Evolutionary conservation across 2,113 vertebrate species (phyloP).

Genomic region (Crotalus horridus): DNA sequence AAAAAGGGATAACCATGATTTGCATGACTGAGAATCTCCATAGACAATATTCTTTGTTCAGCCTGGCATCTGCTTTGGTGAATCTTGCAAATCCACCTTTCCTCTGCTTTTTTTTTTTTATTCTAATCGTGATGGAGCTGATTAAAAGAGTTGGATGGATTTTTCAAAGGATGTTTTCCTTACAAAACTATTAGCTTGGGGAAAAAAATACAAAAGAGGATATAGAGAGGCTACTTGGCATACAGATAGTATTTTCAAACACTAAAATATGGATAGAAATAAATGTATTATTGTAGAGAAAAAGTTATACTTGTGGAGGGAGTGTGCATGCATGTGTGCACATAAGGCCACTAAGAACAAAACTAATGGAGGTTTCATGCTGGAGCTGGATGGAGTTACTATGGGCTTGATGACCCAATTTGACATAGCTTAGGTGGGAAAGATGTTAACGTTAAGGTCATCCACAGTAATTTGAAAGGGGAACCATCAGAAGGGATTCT

Average conservation of each 20-base stretch:
- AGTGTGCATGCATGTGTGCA: background rate
- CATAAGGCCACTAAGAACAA: background rate
- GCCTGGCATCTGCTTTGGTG: background rate
- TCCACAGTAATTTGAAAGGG: background rate
- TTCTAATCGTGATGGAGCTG: background rate
- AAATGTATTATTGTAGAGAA: background rate
- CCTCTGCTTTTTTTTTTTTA: background rate
- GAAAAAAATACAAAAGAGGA: background rate
- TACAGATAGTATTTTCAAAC: background rate
- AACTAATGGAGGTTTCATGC: background rate
- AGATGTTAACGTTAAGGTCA: background rate
- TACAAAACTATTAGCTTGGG: background rate
- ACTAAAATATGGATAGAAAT: background rate
- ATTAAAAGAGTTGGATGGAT: background rate
- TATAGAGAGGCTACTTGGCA: background rate
- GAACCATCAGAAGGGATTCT: conserved; percentile 7
- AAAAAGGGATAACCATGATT: no score
- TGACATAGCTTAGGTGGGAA: background rate
- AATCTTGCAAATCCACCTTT: background rate
- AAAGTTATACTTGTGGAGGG: background rate
- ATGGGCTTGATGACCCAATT: background rate
- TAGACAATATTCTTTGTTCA: background rate
- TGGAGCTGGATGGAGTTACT: background rate
- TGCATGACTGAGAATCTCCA: no score
- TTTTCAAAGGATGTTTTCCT: background rate